Percentiles rank a stretch among this genome's conserved stretches.
Conservation (phyloP, 2,113 vertebrate genomes). For the Crotophaga sulcirostris region DNA sequence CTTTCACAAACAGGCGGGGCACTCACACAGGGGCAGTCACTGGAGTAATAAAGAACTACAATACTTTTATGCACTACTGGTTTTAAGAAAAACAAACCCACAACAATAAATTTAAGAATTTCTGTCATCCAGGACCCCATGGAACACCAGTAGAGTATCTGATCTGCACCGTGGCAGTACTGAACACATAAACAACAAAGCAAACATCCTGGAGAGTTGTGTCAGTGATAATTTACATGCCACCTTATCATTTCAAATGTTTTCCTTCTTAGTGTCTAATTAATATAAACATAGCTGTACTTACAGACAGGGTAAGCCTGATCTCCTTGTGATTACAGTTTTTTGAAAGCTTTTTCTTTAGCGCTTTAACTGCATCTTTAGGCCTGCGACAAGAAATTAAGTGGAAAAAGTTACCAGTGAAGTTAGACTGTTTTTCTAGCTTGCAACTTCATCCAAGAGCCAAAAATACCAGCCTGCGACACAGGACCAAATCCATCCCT, state of each 20-base stretch:
- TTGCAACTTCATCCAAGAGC: not conserved
- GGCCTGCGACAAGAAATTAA: slow-evolving; percentile 66
- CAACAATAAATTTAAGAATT: not conserved
- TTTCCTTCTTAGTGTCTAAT: slow-evolving; percentile 22
- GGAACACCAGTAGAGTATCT: not conserved
- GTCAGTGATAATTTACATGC: slow-evolving; percentile 6
- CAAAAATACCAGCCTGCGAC: not conserved
- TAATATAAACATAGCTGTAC: slow-evolving; percentile 62
- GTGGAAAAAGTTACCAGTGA: not conserved
- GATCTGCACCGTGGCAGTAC: not conserved
- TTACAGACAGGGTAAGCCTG: slow-evolving; percentile 79
- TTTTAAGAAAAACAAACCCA: not conserved
- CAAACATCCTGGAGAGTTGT: slow-evolving; percentile 1
- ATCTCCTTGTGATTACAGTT: slow-evolving; percentile 84
- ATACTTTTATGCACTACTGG: not conserved
- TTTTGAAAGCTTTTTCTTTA: slow-evolving; percentile 81
- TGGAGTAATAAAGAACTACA: not conserved
- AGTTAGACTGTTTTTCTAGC: not conserved
- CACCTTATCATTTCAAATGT: slow-evolving; percentile 37
- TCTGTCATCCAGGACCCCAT: not conserved
- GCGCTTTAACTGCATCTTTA: slow-evolving; percentile 80
- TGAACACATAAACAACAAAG: slow-evolving; percentile 16
- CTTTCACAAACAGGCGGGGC: not conserved
- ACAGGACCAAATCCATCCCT: not conserved
- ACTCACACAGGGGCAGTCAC: not conserved